Evolutionary conservation across 2,888 invertebrate genomes (phyloP).

Genomic region (Hymenopus coronatus): DNA sequence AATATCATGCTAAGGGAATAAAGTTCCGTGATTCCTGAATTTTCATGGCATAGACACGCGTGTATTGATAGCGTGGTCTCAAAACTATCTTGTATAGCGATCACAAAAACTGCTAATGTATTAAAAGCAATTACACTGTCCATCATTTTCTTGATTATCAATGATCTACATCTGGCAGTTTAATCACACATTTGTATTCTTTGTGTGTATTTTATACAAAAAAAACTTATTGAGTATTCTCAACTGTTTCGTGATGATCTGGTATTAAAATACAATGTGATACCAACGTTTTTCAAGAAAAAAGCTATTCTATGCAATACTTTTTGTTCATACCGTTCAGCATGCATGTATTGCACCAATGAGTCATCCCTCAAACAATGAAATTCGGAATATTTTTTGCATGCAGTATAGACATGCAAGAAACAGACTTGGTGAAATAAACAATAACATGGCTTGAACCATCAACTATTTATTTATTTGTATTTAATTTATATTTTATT

Average conservation of each 20-base stretch:
- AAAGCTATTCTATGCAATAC: no score
- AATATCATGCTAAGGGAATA: not conserved
- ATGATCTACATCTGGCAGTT: not conserved
- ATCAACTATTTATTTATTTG: no score
- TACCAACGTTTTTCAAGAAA: no score
- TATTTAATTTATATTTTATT: no score
- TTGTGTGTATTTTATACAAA: not conserved
- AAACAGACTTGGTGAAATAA: no score
- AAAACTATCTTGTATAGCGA: not conserved
- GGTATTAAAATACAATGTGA: no score
- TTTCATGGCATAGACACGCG: not conserved
- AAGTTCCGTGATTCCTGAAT: not conserved
- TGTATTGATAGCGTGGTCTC: not conserved
- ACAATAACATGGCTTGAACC: no score
- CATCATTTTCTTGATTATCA: not conserved
- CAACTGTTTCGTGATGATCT: not conserved
- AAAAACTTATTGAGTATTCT: not conserved
- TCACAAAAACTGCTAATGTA: not conserved
- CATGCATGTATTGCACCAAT: no score
- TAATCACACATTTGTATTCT: not conserved
- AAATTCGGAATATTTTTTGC: no score
- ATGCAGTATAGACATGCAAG: no score
- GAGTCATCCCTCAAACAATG: no score
- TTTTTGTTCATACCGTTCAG: no score
- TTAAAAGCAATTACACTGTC: not conserved